Evolutionary conservation across 2,113 vertebrate species (phyloP), one percentile per base, ranked within the genome.

Genomic region (Phylloscopus trochilus): DNA sequence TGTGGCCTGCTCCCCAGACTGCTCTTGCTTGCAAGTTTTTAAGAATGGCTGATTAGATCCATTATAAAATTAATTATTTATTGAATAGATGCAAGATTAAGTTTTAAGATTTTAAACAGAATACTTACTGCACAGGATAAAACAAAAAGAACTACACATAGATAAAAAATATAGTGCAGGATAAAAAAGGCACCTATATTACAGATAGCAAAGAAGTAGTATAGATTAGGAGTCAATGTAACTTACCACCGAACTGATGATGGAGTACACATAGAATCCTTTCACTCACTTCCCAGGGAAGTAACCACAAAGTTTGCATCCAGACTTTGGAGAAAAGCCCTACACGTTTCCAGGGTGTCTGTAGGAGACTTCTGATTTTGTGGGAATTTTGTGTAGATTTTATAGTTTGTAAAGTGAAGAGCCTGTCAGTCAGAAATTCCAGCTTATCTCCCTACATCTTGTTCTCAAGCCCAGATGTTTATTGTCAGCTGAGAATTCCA

Each of bases 331-430:
- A 26, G 7, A 7, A 53, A 72, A 62, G 8, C 11, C 21, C 15
- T 26, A 17, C 7, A 17, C 0, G 0, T 37, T 63, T 44, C 33
- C 27, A 53, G 17, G 21, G 7, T 14, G 17, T 37, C 4, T 37
- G 4, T 33, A 37, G 22, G 27, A 62, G 16, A 73, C 17, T 26
- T 73, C 21, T 31, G 58, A 46, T 53, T 83, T 35, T 26, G 14
- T 53, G 10, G 9, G 26, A 63, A 21, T 44, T 72, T 72, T 53
- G 21, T 27, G 21, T 9, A 14, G 33, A 3, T 83, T 44, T 44
- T 31, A 26, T 16, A 37, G 26, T 30, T 72, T 37, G 6, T 72
- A 62, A 83, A 83, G 20, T 35, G 10, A 70, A 52, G 37, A 13
- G 15, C 24, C 37, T 31, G 20, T 26, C 56, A 60, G 30, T 60